Evolutionary conservation across 1,140 invertebrate genomes (phyloP), one percentile per base, ranked within the genome.

Genomic region (Drosophila watanabei): DNA sequence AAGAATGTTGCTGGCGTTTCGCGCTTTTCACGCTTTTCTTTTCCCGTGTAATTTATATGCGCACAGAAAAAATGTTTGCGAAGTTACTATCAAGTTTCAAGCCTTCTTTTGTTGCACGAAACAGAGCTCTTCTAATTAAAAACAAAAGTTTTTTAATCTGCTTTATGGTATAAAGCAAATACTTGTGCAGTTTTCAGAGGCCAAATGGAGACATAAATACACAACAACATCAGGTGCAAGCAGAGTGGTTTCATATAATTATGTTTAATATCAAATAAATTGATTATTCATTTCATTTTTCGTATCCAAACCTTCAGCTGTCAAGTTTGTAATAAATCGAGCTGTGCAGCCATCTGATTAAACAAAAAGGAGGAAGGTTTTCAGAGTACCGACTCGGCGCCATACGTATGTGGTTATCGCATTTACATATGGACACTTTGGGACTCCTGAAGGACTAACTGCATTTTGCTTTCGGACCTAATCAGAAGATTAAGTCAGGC

Each of bases 61-160:
- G 79, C 66, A 49, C 58, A 62, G 62, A 86, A 79, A 79, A 87
- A 82, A 75, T 78, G 73, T 88, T 87, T 70, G 69, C 81, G 75
- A 87, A 87, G 69, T 87, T 82, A 71, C 71, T 73, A 52, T 37
- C 57, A 75, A 59, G 65, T 76, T 64, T 56, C 56, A 39, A 76
- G 68, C 48, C 62, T 54, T 84, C 80, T 75, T 88, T 88, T 88
- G 85, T 88, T 80, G 69, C 79, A 58, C 37, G 46, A 61, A 75
- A 66, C 85, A 85, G 56, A 37, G 70, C 78, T 89, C 73, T 89
- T 89, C 85, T 89, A 90, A 89, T 89, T 89, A 90, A 89, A 89
- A 89, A 85, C 75, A 89, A 89, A 89, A 89, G 86, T 89, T 89
- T 89, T 89, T 90, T 89, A 89, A 89, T 89, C 86, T 89, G 64